These are phyloP conservation scores for Calameuta filiformis DNA, from an alignment of 2,888 invertebrate species.

Conservation along the genomic window DNA sequence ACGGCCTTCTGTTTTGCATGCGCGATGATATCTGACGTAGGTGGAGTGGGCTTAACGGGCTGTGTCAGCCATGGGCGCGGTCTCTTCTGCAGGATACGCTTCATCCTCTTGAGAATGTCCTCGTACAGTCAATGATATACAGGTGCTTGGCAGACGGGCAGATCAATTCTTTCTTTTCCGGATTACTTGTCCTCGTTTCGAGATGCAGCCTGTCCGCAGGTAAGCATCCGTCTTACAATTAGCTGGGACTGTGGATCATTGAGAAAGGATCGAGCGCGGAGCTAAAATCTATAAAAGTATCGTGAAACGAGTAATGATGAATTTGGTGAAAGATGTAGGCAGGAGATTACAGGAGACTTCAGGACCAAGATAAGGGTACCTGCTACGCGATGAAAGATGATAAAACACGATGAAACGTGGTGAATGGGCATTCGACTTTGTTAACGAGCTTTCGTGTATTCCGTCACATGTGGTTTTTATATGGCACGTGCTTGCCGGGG, in stretches of 20 bases:
- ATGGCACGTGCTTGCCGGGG: conserved; percentile 52
- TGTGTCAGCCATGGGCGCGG: conserved; percentile 54
- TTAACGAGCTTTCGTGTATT: conserved; percentile 39
- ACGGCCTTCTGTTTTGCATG: conserved; percentile 59
- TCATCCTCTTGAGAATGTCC: not conserved
- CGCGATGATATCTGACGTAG: conserved; percentile 59
- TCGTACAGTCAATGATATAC: not conserved
- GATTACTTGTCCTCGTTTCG: not conserved
- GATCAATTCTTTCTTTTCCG: conserved; percentile 19
- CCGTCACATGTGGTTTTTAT: conserved; percentile 42
- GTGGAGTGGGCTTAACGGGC: conserved; percentile 56
- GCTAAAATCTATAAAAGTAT: not conserved
- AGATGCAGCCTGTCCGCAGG: conserved; percentile 1
- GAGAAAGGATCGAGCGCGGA: not conserved
- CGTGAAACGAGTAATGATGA: not conserved
- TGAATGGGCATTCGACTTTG: not conserved
- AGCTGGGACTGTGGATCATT: not conserved
- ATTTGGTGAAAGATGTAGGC: not conserved
- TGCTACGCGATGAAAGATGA: not conserved
- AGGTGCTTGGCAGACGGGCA: not conserved
- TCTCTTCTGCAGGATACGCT: conserved; percentile 33
- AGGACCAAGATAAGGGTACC: conserved; percentile 10
- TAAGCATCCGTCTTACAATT: not conserved
- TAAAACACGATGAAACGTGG: not conserved
- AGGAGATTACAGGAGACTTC: not conserved